phyloP scores from a whole-genome alignment of 2,888 invertebrate genomes.

The Scelioninae gen. 2 region DNA sequence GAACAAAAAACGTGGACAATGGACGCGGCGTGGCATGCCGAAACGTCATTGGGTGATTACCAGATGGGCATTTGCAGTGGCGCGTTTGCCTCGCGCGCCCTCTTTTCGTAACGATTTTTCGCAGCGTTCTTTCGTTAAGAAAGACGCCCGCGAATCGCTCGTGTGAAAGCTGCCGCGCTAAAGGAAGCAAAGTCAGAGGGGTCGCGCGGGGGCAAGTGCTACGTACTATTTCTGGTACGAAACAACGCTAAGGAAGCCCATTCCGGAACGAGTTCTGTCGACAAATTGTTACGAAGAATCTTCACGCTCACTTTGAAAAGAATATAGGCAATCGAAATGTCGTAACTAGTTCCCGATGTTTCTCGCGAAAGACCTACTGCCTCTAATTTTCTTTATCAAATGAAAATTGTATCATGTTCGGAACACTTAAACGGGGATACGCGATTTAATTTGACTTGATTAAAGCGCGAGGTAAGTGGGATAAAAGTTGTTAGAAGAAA shows the following conservation, averaged over 20 bases:
- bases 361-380: slow-evolving; percentile 45
- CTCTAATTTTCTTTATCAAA: slow-evolving; percentile 50
- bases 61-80: slow-evolving; percentile 29
- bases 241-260: slow-evolving; percentile 57
- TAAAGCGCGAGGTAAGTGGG: slow-evolving; percentile 2
- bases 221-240: slow-evolving; percentile 59
- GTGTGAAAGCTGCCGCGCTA: slow-evolving; percentile 47
- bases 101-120: slow-evolving; percentile 34
- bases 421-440: slow-evolving; percentile 21
- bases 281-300: slow-evolving; percentile 61
- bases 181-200: slow-evolving; percentile 45
- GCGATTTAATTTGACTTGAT: slow-evolving; percentile 36
- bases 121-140: slow-evolving; percentile 42
- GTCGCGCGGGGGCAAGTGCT: slow-evolving; percentile 56
- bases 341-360: slow-evolving; percentile 55
- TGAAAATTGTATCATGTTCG: slow-evolving; percentile 46
- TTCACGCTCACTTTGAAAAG: slow-evolving; percentile 57
- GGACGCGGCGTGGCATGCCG: no score
- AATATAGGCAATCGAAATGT: slow-evolving; percentile 59
- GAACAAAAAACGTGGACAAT: no score
- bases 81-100: slow-evolving; percentile 32
- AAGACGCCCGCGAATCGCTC: slow-evolving; percentile 43
- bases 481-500: slow-evolving; percentile 1
- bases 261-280: slow-evolving; percentile 57
- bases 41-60: slow-evolving; percentile 28